Conservation (phyloP, 2,113 vertebrate genomes). For the Pollimyrus isidori region DNA sequence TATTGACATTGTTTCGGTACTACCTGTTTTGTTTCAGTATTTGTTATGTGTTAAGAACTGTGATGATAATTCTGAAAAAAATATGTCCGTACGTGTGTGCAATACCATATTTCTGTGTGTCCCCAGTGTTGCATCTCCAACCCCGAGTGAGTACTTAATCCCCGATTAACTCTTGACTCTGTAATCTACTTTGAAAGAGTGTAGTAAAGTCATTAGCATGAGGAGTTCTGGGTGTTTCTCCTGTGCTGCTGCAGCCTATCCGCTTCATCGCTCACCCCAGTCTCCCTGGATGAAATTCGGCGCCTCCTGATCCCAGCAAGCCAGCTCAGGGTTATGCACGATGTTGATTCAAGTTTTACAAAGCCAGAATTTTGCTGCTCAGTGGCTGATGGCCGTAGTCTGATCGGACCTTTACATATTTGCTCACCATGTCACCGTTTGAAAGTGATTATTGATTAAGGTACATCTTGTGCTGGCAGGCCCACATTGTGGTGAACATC, state of each 20-base stretch:
- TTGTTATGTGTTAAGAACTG: not conserved
- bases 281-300: not conserved
- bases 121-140: not conserved
- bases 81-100: not conserved
- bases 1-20: not conserved
- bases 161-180: not conserved
- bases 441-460: not conserved
- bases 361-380: not conserved
- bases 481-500: not conserved
- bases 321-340: not conserved
- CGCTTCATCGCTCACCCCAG: not conserved
- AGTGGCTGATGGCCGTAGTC: not conserved
- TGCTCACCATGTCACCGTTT: not conserved
- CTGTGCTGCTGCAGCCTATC: not conserved
- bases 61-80: not conserved
- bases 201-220: not conserved
- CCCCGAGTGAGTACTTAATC: not conserved
- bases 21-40: not conserved
- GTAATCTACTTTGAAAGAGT: constrained; percentile 11
- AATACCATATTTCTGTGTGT: not conserved
- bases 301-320: not conserved
- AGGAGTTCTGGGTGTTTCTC: not conserved
- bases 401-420: not conserved
- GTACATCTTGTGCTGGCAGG: not conserved
- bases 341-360: not conserved